Conservation (phyloP, 2,888 invertebrate species). For the Netelia inedita region DNA sequence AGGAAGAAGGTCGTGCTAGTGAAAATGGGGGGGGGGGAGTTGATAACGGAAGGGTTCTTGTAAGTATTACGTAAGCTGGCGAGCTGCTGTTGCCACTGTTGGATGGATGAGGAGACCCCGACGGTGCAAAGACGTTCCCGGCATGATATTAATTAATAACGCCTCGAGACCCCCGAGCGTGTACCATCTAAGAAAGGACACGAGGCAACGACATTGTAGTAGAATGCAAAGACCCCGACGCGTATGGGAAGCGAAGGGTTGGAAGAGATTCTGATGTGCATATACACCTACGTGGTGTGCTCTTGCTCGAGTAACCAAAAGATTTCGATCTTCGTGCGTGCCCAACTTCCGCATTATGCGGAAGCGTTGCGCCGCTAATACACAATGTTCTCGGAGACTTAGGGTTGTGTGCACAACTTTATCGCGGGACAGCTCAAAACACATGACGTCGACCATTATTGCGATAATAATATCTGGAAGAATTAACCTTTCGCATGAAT, state of each 20-base stretch:
- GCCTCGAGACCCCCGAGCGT: conserved; percentile 39
- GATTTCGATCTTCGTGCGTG: conserved; percentile 61
- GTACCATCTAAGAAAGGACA: conserved; percentile 45
- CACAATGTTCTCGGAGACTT: conserved; percentile 6
- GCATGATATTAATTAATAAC: conserved; percentile 72
- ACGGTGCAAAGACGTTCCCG: conserved; percentile 61
- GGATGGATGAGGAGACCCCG: conserved; percentile 48
- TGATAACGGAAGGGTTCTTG: conserved; percentile 45
- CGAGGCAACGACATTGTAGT: conserved; percentile 16
- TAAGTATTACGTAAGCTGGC: conserved; percentile 68
- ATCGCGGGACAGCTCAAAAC: conserved; percentile 37
- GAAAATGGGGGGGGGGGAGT: background rate
- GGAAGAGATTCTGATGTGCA: conserved; percentile 19
- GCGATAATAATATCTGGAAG: conserved; percentile 29
- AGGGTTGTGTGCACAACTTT: conserved; percentile 39
- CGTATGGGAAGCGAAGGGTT: conserved; percentile 9
- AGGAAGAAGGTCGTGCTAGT: conserved; percentile 34
- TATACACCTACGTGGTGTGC: conserved; percentile 26
- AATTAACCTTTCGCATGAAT: conserved; percentile 24
- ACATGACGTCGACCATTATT: conserved; percentile 22
- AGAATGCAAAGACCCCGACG: background rate
- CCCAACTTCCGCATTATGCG: conserved; percentile 45
- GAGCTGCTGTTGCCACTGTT: conserved; percentile 40
- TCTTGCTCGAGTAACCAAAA: conserved; percentile 47
- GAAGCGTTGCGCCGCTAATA: conserved; percentile 27